phyloP scores from a whole-genome alignment of 2,888 invertebrate genomes.

The Branchipolynoe longqiensis region DNA sequence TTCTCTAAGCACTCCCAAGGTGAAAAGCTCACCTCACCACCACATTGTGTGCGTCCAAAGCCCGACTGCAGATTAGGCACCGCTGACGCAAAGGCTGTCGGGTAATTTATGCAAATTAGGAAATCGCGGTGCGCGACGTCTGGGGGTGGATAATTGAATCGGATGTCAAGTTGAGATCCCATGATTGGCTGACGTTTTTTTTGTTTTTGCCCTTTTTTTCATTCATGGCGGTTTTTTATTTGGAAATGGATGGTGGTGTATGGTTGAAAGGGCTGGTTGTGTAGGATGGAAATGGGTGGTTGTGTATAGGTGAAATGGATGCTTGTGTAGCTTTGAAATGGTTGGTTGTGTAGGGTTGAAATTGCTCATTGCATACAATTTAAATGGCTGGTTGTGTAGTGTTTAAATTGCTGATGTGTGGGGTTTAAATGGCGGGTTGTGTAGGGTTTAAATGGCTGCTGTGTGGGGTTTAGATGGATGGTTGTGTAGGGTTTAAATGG shows the following conservation, averaged over 20 bases:
- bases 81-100: not conserved
- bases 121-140: not conserved
- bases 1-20: not conserved
- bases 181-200: not conserved
- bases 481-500: too few species aligned
- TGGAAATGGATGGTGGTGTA: not conserved
- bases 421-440: too few species aligned
- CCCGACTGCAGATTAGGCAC: not conserved
- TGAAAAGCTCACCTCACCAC: not conserved
- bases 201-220: conserved; percentile 33
- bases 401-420: too few species aligned
- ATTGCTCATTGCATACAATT: not conserved
- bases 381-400: too few species aligned
- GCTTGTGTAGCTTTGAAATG: not conserved
- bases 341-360: not conserved
- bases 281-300: not conserved
- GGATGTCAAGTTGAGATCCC: not conserved
- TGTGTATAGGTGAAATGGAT: not conserved
- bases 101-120: conserved; percentile 40
- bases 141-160: conserved; percentile 3
- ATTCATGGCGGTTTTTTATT: conserved; percentile 20
- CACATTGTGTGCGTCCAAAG: not conserved
- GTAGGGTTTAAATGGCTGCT: too few species aligned
- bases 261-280: not conserved
- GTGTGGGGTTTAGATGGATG: too few species aligned